Evolutionary conservation across 1,140 invertebrate species (phyloP).

Genomic region (Panonychus citri): DNA sequence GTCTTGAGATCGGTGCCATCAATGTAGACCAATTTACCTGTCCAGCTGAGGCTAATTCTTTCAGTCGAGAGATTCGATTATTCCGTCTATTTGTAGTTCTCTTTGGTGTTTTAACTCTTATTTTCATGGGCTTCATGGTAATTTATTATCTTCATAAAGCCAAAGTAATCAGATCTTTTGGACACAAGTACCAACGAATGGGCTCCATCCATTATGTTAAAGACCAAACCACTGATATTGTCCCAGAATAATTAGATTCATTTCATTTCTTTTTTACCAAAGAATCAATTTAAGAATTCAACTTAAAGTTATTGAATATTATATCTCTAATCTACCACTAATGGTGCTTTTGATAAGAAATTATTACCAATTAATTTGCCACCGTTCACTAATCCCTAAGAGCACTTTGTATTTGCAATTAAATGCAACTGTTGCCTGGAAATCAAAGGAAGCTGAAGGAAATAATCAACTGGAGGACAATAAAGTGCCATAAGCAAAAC

Average conservation of each 20-base stretch:
- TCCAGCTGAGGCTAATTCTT: neutral
- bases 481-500: too few species aligned
- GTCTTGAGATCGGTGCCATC: neutral
- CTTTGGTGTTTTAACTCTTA: constrained; percentile 3
- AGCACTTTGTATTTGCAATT: too few species aligned
- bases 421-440: too few species aligned
- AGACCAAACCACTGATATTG: constrained; percentile 3
- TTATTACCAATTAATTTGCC: too few species aligned
- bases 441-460: too few species aligned
- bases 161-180: constrained; percentile 6
- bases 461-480: too few species aligned
- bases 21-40: neutral
- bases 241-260: neutral
- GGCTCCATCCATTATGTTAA: constrained; percentile 16
- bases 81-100: constrained; percentile 5
- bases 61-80: neutral
- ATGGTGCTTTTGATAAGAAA: too few species aligned
- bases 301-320: too few species aligned
- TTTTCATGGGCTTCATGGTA: constrained; percentile 5
- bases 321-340: too few species aligned
- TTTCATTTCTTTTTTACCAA: too few species aligned
- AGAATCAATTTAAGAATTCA: too few species aligned
- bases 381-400: too few species aligned
- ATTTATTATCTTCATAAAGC: constrained; percentile 9
- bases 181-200: constrained; percentile 1